Conservation (phyloP, 1,140 invertebrate species). For the Ceratina australensis region DNA sequence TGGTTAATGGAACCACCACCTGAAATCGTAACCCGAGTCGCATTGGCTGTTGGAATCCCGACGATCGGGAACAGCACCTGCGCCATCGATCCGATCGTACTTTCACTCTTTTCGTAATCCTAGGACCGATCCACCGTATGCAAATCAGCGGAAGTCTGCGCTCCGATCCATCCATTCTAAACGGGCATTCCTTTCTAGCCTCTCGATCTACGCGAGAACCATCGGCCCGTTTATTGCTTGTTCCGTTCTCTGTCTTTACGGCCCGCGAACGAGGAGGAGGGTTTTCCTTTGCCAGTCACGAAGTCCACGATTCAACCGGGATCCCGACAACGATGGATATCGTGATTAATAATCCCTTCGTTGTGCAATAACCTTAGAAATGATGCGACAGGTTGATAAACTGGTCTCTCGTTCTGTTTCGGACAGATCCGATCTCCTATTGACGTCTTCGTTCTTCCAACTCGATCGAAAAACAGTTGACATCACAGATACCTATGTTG, state of each 20-base stretch:
- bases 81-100: conserved; percentile 20
- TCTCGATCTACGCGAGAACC: background rate
- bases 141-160: conserved; percentile 12
- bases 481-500: too few relatives aligned
- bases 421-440: too few relatives aligned
- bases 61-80: conserved; percentile 54
- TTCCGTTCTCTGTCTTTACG: background rate
- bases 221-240: background rate
- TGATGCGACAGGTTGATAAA: background rate
- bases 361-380: background rate
- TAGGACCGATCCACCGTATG: conserved; percentile 6
- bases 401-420: background rate
- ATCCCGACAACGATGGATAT: background rate
- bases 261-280: background rate
- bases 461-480: too few relatives aligned
- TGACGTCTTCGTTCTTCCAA: too few relatives aligned
- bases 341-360: background rate
- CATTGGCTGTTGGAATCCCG: background rate
- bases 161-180: background rate
- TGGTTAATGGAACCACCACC: too few relatives aligned
- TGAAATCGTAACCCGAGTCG: too few relatives aligned
- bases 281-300: conserved; percentile 1
- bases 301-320: background rate
- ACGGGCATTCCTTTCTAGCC: background rate
- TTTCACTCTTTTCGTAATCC: conserved; percentile 60